Percentiles rank a stretch among this genome's conserved stretches.
Conservation (phyloP, 2,797 vertebrate genomes). For the Ctenopoma kingsleyae region DNA sequence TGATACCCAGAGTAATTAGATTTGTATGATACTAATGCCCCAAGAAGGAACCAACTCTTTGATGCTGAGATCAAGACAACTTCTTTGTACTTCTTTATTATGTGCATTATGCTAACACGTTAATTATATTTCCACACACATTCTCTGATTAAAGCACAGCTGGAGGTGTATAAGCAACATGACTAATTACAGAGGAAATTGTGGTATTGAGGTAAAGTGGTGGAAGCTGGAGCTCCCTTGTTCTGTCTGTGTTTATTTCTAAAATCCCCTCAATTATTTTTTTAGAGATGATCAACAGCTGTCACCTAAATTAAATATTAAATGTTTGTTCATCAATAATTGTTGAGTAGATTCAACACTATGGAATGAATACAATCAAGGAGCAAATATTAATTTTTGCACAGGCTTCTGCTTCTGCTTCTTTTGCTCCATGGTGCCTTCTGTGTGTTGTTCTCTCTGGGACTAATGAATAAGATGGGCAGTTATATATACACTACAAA, state of each 20-base stretch:
- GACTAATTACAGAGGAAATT: constrained; percentile 76
- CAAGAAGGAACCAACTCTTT: constrained; percentile 77
- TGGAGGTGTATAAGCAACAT: constrained; percentile 73
- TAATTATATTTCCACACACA: constrained; percentile 83
- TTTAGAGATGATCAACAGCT: constrained; percentile 26
- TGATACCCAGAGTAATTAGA: constrained; percentile 75
- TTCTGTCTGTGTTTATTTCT: constrained; percentile 53
- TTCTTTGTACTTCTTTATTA: constrained; percentile 75
- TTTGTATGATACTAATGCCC: constrained; percentile 75
- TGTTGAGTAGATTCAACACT: constrained; percentile 11
- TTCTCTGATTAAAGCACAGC: constrained; percentile 79
- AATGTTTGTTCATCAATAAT: constrained; percentile 2
- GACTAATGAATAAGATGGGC: not conserved
- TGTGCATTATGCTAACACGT: constrained; percentile 77
- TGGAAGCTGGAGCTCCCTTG: constrained; percentile 48
- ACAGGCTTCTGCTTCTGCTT: not conserved
- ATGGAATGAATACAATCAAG: not conserved
- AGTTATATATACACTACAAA: too few species aligned
- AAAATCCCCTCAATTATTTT: constrained; percentile 21
- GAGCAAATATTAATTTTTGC: not conserved
- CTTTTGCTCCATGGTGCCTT: not conserved
- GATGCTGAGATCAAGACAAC: constrained; percentile 78
- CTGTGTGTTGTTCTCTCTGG: not conserved
- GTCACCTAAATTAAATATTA: constrained; percentile 7
- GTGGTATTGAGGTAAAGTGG: constrained; percentile 54